A percentile compares a stretch with the other conserved stretches of the same genome.
These are phyloP conservation scores for Cydia strobilella DNA, from an alignment of 1,140 invertebrate species.

Conservation along the genomic window DNA sequence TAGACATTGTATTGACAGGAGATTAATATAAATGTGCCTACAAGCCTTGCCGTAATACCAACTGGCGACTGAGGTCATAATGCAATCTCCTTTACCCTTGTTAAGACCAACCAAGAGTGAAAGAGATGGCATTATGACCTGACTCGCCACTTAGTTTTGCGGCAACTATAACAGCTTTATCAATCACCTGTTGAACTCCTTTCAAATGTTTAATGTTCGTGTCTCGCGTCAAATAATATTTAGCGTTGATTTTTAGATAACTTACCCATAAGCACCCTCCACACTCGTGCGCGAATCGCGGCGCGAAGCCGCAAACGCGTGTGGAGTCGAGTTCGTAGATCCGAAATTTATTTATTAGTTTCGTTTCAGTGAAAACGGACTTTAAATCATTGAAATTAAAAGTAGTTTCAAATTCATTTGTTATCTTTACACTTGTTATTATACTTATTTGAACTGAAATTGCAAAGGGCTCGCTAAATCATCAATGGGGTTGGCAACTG, in stretches of 20 bases:
- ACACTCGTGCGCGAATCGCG: no score
- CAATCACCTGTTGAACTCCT: slow-evolving; percentile 3
- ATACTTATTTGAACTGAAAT: background rate
- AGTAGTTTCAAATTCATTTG: slow-evolving; percentile 1
- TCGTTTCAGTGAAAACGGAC: background rate
- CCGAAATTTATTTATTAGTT: no score
- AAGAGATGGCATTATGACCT: no score
- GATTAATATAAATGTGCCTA: slow-evolving; percentile 8
- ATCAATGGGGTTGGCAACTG: no score
- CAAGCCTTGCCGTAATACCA: no score
- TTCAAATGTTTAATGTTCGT: background rate
- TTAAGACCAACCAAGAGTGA: no score
- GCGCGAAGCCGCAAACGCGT: no score
- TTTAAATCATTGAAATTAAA: background rate
- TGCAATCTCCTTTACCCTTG: no score
- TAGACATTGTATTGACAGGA: no score
- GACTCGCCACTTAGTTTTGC: no score
- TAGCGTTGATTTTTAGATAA: background rate
- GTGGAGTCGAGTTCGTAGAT: no score
- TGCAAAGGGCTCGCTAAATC: background rate
- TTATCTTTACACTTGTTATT: slow-evolving; percentile 36
- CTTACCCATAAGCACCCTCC: background rate
- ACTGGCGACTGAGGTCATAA: no score
- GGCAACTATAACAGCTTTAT: slow-evolving; percentile 10
- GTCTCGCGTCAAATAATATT: background rate